These are phyloP conservation scores for Eupithecia exiguata DNA, from an alignment of 2,888 invertebrate genomes.

Conservation along the genomic window DNA sequence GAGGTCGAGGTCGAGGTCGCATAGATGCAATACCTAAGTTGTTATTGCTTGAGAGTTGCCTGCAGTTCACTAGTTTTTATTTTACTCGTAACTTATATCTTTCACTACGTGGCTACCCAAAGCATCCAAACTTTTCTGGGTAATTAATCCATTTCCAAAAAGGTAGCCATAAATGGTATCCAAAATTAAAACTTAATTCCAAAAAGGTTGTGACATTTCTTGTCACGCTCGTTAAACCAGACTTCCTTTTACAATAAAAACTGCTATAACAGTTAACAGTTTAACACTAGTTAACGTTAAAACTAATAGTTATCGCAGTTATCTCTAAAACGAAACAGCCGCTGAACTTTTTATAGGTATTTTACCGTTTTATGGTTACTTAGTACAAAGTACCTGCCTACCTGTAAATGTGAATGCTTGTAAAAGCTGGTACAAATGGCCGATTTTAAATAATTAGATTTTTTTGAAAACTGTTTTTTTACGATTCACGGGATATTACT, in stretches of 20 bases:
- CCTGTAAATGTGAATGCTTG: neutral
- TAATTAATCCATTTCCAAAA: conserved; percentile 9
- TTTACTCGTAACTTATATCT: too few relatives aligned
- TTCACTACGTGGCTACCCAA: neutral
- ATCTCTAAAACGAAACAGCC: conserved; percentile 56
- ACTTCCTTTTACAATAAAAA: conserved; percentile 69
- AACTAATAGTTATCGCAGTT: conserved; percentile 66
- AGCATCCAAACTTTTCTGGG: neutral
- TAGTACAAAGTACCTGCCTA: conserved; percentile 9
- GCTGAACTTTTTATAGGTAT: conserved; percentile 56
- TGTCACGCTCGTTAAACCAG: conserved; percentile 57
- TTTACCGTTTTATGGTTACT: conserved; percentile 46
- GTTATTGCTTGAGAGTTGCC: neutral
- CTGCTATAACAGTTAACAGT: conserved; percentile 59
- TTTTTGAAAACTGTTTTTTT: too few relatives aligned
- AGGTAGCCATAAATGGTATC: conserved; percentile 20
- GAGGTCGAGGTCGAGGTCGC: too few relatives aligned
- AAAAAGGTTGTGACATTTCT: conserved; percentile 44
- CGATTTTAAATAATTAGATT: too few relatives aligned
- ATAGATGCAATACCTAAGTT: too few relatives aligned
- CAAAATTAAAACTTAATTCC: conserved; percentile 43
- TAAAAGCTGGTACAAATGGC: too few relatives aligned
- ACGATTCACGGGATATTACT: too few relatives aligned
- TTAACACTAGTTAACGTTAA: conserved; percentile 60
- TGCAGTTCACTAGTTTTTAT: neutral